A percentile compares a stretch with the other conserved stretches of the same genome.
Conservation (phyloP, 2,888 invertebrate species). For the Drosophila koepferae region DNA sequence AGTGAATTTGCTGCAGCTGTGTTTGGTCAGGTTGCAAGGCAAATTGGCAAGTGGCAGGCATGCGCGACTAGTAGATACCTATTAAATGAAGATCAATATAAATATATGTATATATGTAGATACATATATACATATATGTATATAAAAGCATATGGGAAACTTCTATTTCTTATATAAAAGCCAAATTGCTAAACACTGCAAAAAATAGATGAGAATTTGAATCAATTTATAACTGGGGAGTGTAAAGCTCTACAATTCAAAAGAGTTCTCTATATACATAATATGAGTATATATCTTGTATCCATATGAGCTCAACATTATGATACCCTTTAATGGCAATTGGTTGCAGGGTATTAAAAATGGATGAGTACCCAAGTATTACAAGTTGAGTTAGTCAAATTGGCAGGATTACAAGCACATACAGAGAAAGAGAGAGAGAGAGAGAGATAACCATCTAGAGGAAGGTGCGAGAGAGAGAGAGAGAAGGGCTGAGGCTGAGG, state of each 20-base stretch:
- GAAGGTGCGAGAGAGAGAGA: not conserved
- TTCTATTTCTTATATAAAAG: too few relatives aligned
- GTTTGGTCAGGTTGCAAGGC: slow-evolving; percentile 6
- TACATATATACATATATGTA: not conserved
- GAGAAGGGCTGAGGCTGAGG: not conserved
- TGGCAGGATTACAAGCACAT: slow-evolving; percentile 40
- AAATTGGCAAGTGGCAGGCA: not conserved
- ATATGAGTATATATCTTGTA: not conserved
- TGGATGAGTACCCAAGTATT: slow-evolving; percentile 41
- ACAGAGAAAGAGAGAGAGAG: not conserved
- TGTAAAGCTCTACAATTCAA: not conserved
- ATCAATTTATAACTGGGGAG: not conserved
- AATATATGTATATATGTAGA: not conserved
- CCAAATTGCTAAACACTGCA: too few relatives aligned
- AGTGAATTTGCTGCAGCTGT: slow-evolving; percentile 33
- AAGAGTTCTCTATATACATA: not conserved
- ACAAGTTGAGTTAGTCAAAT: slow-evolving; percentile 57
- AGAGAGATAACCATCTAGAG: not conserved
- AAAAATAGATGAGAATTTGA: not conserved
- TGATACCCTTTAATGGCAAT: not conserved
- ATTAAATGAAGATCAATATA: not conserved
- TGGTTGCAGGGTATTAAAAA: slow-evolving; percentile 28
- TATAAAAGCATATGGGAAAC: too few relatives aligned
- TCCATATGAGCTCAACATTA: not conserved
- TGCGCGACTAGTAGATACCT: slow-evolving; percentile 7